Evolutionary conservation across 1,140 invertebrate genomes (phyloP).

Genomic region (Lepidurus apus): DNA sequence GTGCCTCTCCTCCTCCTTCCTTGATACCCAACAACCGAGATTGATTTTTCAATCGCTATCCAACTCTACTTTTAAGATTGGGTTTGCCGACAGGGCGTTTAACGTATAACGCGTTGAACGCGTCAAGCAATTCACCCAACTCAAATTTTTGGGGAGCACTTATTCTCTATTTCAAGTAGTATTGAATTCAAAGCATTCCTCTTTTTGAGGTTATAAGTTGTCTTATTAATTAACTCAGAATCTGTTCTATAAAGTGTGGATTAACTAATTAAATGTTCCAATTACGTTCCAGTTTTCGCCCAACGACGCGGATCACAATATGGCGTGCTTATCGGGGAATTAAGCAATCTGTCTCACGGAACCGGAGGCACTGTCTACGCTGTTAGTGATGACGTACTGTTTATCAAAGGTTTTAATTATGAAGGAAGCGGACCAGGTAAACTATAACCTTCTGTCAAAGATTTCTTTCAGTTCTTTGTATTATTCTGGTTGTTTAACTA

Average conservation of each 20-base stretch:
- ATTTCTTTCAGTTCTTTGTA: neutral
- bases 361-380: slow-evolving; percentile 74
- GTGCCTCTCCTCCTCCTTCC: neutral
- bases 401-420: slow-evolving; percentile 77
- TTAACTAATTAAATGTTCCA: neutral
- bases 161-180: too few species aligned
- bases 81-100: too few species aligned
- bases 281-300: neutral
- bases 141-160: too few species aligned
- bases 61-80: neutral
- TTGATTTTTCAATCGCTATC: slow-evolving; percentile 5
- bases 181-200: too few species aligned
- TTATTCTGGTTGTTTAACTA: neutral
- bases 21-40: neutral
- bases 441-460: neutral
- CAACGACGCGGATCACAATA: slow-evolving; percentile 50
- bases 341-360: slow-evolving; percentile 63
- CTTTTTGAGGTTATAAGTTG: too few species aligned
- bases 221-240: neutral
- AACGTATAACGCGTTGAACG: too few species aligned
- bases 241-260: neutral
- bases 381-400: slow-evolving; percentile 78
- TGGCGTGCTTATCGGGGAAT: slow-evolving; percentile 63
- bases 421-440: slow-evolving; percentile 69
- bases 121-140: too few species aligned